Base-by-base conservation (phyloP, 1,140 invertebrate genomes). In the Paracyclopina nana region DNA sequence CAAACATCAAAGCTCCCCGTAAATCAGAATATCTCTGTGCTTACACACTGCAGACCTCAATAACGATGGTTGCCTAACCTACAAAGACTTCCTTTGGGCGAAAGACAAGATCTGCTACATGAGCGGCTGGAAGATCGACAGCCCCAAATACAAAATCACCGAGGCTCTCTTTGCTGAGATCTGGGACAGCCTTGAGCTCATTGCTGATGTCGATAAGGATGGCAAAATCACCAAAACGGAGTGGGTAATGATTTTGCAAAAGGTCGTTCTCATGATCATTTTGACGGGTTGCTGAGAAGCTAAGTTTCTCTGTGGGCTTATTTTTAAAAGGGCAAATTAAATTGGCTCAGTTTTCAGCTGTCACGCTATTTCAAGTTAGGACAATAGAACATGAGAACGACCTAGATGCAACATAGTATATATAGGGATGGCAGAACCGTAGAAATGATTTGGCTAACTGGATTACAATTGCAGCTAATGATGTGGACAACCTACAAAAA, bases 231-330 rank as follows among this genome's bases (percentile, higher is more conserved):
- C 61, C 4, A 55, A 55, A 14, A 63, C 62, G 0, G 63, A 65
- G 56, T 65, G 63, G 63, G 61, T 65, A 54, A 54, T 53, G 9
- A 14, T n/a, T n/a, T n/a, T n/a, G n/a, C n/a, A n/a, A n/a, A n/a
- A n/a, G n/a, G n/a, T n/a, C n/a, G n/a, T n/a, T n/a, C n/a, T n/a
- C n/a, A n/a, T n/a, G n/a, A n/a, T n/a, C n/a, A n/a, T n/a, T n/a
- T n/a, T n/a, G n/a, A n/a, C n/a, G n/a, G n/a, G n/a, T n/a, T n/a
- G n/a, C n/a, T n/a, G n/a, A n/a, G n/a, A n/a, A n/a, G n/a, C n/a
- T n/a, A n/a, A n/a, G n/a, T n/a, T n/a, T n/a, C n/a, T n/a, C n/a
- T n/a, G n/a, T n/a, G n/a, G n/a, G n/a, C n/a, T n/a, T n/a, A n/a
- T n/a, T 30, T 30, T 30, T 8, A 30, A n/a, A 30, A 30, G 29